Evolutionary conservation across 2,888 invertebrate species (phyloP).

Genomic region (Epiperipatus broadwayi): DNA sequence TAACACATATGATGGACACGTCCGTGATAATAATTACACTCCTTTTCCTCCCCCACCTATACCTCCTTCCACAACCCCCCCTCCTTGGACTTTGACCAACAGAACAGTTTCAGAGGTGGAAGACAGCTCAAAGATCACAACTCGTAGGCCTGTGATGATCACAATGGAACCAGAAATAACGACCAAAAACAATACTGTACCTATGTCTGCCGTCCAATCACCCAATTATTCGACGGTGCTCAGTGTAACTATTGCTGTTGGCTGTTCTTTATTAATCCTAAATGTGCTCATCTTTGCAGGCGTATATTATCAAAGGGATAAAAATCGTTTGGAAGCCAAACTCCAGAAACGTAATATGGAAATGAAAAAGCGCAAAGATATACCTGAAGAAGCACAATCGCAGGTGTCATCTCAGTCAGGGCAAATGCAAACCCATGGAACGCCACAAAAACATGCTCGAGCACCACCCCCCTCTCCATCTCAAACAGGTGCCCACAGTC

Average conservation of each 20-base stretch:
- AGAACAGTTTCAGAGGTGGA: slow-evolving; percentile 23
- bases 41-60: slow-evolving; percentile 24
- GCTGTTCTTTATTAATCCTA: slow-evolving; percentile 70
- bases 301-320: slow-evolving; percentile 60
- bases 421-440: no score
- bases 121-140: slow-evolving; percentile 20
- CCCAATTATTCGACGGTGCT: slow-evolving; percentile 65
- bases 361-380: no score
- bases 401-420: no score
- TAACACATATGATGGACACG: slow-evolving; percentile 68
- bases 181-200: slow-evolving; percentile 15
- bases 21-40: slow-evolving; percentile 34
- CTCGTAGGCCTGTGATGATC: slow-evolving; percentile 24
- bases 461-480: no score
- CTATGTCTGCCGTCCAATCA: slow-evolving; percentile 16
- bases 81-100: slow-evolving; percentile 18
- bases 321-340: no score
- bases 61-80: slow-evolving; percentile 18
- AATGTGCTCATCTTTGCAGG: slow-evolving; percentile 85
- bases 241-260: slow-evolving; percentile 80
- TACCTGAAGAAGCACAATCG: no score
- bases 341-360: no score
- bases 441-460: no score
- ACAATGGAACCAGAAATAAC: slow-evolving; percentile 28
- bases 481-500: no score